Percentiles rank a stretch among this genome's conserved stretches.
phyloP scores from a whole-genome alignment of 2,797 vertebrate species.

The Schizopygopsis malacanthus region DNA sequence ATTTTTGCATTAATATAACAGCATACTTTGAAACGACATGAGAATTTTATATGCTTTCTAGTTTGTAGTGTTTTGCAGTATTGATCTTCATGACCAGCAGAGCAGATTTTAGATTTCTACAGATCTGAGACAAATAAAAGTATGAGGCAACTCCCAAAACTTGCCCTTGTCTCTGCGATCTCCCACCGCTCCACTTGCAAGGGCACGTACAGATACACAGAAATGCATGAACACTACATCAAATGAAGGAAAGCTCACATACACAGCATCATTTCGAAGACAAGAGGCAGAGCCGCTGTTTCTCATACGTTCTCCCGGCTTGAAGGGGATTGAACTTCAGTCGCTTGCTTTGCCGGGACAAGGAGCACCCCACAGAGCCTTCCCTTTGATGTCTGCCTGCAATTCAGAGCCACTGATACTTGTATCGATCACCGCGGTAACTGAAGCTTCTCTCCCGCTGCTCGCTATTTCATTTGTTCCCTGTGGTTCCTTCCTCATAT shows the following conservation, averaged over 20 bases:
- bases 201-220: background rate
- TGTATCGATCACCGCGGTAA: slow-evolving; percentile 69
- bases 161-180: slow-evolving; percentile 33
- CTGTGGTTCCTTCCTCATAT: slow-evolving; percentile 64
- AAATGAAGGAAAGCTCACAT: slow-evolving; percentile 32
- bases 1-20: background rate
- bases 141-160: slow-evolving; percentile 10
- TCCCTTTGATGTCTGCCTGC: slow-evolving; percentile 70
- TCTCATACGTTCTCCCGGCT: slow-evolving; percentile 36
- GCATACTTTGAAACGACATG: background rate
- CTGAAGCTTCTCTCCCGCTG: slow-evolving; percentile 65
- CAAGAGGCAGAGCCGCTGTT: slow-evolving; percentile 37
- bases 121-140: slow-evolving; percentile 34
- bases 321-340: slow-evolving; percentile 54
- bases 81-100: slow-evolving; percentile 9
- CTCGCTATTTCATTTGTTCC: slow-evolving; percentile 61
- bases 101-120: slow-evolving; percentile 21
- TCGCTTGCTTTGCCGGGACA: slow-evolving; percentile 63
- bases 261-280: slow-evolving; percentile 43
- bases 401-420: slow-evolving; percentile 69
- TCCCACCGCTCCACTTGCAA: slow-evolving; percentile 15
- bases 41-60: background rate
- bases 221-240: slow-evolving; percentile 4
- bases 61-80: background rate
- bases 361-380: slow-evolving; percentile 58